Conservation (phyloP, 2,797 vertebrate genomes). For the Linurgus olivaceus region DNA sequence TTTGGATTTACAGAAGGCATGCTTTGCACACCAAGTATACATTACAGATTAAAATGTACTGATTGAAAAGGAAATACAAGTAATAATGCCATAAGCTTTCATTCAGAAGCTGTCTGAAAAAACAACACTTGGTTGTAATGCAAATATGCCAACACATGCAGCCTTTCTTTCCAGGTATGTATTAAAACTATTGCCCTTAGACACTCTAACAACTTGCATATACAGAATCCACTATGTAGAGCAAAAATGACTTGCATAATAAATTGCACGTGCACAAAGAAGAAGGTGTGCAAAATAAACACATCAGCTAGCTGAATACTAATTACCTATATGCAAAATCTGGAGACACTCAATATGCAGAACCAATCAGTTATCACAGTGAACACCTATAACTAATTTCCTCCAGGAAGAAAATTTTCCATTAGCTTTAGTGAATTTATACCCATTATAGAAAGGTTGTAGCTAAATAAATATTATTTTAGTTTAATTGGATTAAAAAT, state of each 20-base stretch:
- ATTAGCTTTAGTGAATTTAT: slow-evolving; percentile 63
- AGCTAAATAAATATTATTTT: slow-evolving; percentile 79
- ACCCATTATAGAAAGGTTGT: slow-evolving; percentile 58
- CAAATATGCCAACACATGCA: slow-evolving; percentile 14
- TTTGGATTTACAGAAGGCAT: background rate
- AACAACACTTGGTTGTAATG: background rate
- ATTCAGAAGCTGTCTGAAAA: background rate
- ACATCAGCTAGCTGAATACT: slow-evolving; percentile 37
- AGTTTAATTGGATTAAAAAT: slow-evolving; percentile 80
- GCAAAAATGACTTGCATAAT: slow-evolving; percentile 46
- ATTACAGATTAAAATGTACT: background rate
- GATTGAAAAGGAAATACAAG: slow-evolving; percentile 29
- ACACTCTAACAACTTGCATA: slow-evolving; percentile 55
- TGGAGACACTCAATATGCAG: slow-evolving; percentile 46
- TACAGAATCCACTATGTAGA: background rate
- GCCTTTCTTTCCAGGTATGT: slow-evolving; percentile 3
- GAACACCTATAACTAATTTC: slow-evolving; percentile 64
- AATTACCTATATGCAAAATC: slow-evolving; percentile 53
- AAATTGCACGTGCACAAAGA: background rate
- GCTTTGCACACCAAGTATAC: background rate
- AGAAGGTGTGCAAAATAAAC: slow-evolving; percentile 66
- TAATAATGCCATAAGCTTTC: background rate
- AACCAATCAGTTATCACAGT: slow-evolving; percentile 55
- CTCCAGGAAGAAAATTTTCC: slow-evolving; percentile 53
- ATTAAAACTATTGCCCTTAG: slow-evolving; percentile 37